These are phyloP conservation scores for Desmodus rotundus DNA, from an alignment of 2,113 vertebrate genomes.

Conservation along the genomic window DNA sequence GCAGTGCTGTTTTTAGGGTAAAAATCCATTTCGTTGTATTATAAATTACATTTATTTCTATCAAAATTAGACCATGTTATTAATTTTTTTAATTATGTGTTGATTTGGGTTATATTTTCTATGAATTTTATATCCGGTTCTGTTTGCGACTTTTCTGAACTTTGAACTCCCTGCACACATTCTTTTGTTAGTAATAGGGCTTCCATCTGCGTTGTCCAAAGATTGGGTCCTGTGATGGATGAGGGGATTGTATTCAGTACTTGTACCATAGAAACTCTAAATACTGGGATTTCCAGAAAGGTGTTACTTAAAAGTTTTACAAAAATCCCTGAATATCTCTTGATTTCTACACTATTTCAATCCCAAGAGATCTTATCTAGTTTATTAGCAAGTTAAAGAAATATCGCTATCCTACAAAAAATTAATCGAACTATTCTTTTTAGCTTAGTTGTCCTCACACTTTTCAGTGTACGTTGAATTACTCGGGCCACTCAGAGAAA, in stretches of 20 bases:
- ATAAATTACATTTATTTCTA: not conserved
- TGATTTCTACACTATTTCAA: not conserved
- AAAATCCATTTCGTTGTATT: not conserved
- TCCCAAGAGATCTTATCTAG: not conserved
- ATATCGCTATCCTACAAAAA: not conserved
- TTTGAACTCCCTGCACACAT: not conserved
- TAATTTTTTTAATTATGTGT: not conserved
- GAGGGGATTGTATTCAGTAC: not conserved
- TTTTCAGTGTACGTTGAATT: not conserved
- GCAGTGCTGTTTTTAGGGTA: not conserved
- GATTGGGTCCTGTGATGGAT: not conserved
- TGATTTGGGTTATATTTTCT: not conserved
- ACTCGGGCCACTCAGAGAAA: not conserved
- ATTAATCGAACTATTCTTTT: not conserved
- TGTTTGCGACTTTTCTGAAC: not conserved
- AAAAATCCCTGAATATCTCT: not conserved
- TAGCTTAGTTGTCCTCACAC: not conserved
- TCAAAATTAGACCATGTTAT: not conserved
- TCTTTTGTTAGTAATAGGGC: not conserved
- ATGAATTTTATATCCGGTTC: not conserved
- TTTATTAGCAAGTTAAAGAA: not conserved
- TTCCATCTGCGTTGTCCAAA: not conserved
- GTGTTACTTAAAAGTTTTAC: not conserved
- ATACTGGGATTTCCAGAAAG: not conserved
- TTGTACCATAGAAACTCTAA: slow-evolving; percentile 17